Evolutionary conservation across 2,888 invertebrate species (phyloP), one percentile per base, ranked within the genome.

Genomic region (Hydrotaea diabolus): DNA sequence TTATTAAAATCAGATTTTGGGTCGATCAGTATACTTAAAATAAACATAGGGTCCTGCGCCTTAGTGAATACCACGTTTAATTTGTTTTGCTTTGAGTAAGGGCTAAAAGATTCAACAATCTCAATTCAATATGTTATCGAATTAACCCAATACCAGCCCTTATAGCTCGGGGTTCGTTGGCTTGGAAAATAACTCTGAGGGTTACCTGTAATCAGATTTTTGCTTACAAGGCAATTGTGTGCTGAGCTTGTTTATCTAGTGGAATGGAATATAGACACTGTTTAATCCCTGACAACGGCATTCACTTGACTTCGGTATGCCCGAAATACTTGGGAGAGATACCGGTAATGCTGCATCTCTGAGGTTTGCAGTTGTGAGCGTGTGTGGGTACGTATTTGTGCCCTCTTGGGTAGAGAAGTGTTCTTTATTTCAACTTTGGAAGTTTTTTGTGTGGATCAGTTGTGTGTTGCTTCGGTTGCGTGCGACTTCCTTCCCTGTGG

Each of bases 371-470:
- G 31, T 31, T 2, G 31, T 31, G 31, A 4, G 31, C 2, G 31
- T 69, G 46, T 0, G 15, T 7, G n/a, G n/a, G n/a, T 11, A 43
- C 39, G 69, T 69, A 66, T 66, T 26, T 64, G 23, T 43, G 13
- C 9, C 75, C 78, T 78, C 77, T 64, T 85, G 81, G 49, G 79
- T 43, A 53, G 71, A 36, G 57, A 75, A 79, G 69, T 80, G 79
- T 73, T 46, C 46, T 77, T 75, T 77, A 77, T 80, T 36, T 62
- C 17, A 57, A 81, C 66, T 76, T 78, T 76, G 74, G 77, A 82
- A 82, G 82, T 85, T 85, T 62, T 62, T 62, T 77, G 73, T 83
- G n/a, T 76, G 81, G 66, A 78, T 81, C 69, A 79, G 82, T 79
- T 82, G 76, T 85, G 76, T 76, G 73, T 46, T 77, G 74, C 69